phyloP scores from a whole-genome alignment of 2,888 invertebrate species.

The Lepidocyrtinus sp. region DNA sequence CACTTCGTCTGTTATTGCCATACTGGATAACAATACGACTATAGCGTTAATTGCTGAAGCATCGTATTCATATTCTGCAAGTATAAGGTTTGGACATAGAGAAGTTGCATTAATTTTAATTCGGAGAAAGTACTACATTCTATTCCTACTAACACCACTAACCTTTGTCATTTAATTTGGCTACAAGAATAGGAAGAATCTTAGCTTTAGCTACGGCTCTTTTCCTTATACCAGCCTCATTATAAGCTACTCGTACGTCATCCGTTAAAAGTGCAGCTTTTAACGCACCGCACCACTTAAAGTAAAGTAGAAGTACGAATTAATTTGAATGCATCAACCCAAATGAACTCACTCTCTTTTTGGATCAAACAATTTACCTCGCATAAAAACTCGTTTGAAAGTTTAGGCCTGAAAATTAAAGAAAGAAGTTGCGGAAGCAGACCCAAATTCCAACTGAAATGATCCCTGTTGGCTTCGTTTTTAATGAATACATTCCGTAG shows the following conservation, averaged over 20 bases:
- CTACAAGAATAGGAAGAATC: constrained; percentile 37
- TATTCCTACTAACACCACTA: not conserved
- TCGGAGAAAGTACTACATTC: not conserved
- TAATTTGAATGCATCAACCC: no score
- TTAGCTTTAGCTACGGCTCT: constrained; percentile 41
- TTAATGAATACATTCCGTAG: constrained; percentile 66
- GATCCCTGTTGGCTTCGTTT: constrained; percentile 64
- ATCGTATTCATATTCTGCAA: constrained; percentile 41
- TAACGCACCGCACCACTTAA: constrained; percentile 65
- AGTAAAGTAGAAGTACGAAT: not conserved
- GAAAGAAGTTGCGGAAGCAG: constrained; percentile 49
- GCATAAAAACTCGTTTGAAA: constrained; percentile 55
- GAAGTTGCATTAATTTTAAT: not conserved
- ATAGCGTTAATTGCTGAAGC: constrained; percentile 63
- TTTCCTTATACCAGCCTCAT: constrained; percentile 65
- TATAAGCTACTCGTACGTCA: constrained; percentile 63
- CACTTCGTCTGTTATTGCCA: constrained; percentile 62
- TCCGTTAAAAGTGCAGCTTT: constrained; percentile 63
- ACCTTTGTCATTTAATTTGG: not conserved
- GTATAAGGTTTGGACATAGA: not conserved
- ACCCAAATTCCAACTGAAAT: constrained; percentile 46
- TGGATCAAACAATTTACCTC: constrained; percentile 25
- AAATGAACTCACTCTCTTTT: not conserved
- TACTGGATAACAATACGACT: constrained; percentile 56
- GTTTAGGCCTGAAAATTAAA: constrained; percentile 41